Evolutionary conservation across 1,140 invertebrate genomes (phyloP).

Genomic region (Coenobita brevimanus): DNA sequence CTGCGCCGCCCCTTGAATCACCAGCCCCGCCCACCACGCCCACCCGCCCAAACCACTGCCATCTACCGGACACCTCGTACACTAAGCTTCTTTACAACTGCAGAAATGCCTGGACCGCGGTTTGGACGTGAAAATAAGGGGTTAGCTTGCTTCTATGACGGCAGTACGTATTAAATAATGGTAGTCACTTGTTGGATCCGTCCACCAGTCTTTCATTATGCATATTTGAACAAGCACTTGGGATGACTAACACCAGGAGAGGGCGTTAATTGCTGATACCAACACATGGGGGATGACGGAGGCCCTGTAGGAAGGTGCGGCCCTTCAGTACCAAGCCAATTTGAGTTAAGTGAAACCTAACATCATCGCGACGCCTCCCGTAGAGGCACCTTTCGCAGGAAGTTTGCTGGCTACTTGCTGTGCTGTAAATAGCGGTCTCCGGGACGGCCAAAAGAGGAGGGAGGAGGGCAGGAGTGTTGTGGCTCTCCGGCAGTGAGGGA

Average conservation of each 20-base stretch:
- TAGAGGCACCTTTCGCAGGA: conserved; percentile 37
- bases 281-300: conserved; percentile 64
- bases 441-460: not conserved
- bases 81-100: conserved; percentile 66
- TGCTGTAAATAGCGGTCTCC: conserved; percentile 14
- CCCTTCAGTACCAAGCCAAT: conserved; percentile 56
- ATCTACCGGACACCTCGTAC: conserved; percentile 63
- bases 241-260: conserved; percentile 55
- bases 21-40: conserved; percentile 62
- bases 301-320: conserved; percentile 56
- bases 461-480: too few relatives aligned
- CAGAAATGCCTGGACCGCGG: conserved; percentile 67
- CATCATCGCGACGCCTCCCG: conserved; percentile 56
- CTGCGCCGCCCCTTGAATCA: conserved; percentile 59
- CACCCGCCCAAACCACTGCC: conserved; percentile 55
- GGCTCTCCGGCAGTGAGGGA: too few relatives aligned
- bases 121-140: conserved; percentile 69
- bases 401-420: conserved; percentile 32
- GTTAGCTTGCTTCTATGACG: conserved; percentile 66
- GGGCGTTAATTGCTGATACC: conserved; percentile 66
- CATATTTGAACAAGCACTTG: conserved; percentile 68
- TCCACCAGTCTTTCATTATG: conserved; percentile 67
- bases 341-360: conserved; percentile 65
- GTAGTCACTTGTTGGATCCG: conserved; percentile 67
- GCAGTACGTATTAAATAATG: conserved; percentile 69